A percentile compares a stretch with the other conserved stretches of the same genome.
Evolutionary conservation across 2,113 vertebrate species (phyloP).

Genomic region (Nymphicus hollandicus): DNA sequence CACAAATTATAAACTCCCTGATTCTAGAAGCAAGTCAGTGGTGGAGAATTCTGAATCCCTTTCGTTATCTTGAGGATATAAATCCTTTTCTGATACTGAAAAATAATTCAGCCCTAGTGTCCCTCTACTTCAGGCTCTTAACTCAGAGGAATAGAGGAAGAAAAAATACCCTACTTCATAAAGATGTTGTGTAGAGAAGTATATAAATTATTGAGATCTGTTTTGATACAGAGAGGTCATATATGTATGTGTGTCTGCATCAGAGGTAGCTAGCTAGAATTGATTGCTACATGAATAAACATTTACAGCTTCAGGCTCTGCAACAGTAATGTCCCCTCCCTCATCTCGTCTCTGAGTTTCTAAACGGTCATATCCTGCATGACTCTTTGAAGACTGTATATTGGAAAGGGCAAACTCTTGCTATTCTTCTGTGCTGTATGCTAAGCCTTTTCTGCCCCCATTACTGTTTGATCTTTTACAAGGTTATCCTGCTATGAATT

Average conservation of each 20-base stretch:
- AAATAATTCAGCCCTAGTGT: neutral
- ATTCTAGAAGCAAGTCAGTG: neutral
- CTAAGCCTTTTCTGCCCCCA: slow-evolving; percentile 2
- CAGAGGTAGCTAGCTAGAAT: neutral
- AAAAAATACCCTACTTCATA: neutral
- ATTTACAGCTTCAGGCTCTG: slow-evolving; percentile 9
- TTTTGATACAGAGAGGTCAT: neutral
- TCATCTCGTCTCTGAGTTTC: neutral
- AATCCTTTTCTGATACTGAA: neutral
- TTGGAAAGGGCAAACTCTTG: neutral
- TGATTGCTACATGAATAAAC: slow-evolving; percentile 46
- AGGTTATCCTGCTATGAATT: slow-evolving; percentile 46
- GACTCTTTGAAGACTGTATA: neutral
- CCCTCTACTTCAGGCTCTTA: neutral
- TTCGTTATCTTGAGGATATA: neutral
- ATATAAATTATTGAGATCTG: slow-evolving; percentile 21
- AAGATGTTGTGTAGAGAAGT: neutral
- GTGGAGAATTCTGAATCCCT: neutral
- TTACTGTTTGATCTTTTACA: slow-evolving; percentile 37
- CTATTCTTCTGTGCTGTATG: neutral
- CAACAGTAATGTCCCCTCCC: neutral
- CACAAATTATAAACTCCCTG: neutral
- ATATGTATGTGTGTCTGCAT: neutral
- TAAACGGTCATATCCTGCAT: neutral
- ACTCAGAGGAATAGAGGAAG: neutral